Evolutionary conservation across 2,888 invertebrate genomes (phyloP), one percentile per base, ranked within the genome.

Genomic region (Apantesis nais): DNA sequence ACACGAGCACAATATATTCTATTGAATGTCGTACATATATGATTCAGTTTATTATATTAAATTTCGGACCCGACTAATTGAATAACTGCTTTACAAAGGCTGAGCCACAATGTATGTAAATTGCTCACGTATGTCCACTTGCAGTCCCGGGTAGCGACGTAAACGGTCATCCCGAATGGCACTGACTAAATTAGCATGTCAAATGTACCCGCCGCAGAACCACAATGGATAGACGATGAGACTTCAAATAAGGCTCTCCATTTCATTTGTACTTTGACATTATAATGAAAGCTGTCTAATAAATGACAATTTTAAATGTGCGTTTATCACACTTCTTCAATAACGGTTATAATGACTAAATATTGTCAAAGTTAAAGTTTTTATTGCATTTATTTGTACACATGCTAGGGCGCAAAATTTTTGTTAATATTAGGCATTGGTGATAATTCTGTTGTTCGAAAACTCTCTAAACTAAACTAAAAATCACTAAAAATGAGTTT

Each of bases 161-260:
- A 67, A 77, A 77, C 73, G 67, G 72, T 62, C 74, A 73, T 68
- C 77, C 68, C 71, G 74, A 69, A 67, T 62, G 62, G 67, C 62
- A 71, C 19, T 65, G 66, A 62, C 62, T 48, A 61, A 69, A 84
- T 83, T 84, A 79, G 78, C 83, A 84, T 84, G 79, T 84, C 83
- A 84, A 84, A 84, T 84, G 77, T 64, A 69, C 66, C 70, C 65
- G 14, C 31, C 64, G 73, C 64, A 72, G 70, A 72, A 65, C 65
- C 72, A 70, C 78, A 70, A 77, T 83, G 83, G 79, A 83, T 82
- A 77, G 70, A 64, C 70, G 76, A 80, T 78, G 76, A 78, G 77
- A 74, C 72, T 66, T 62, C 65, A 74, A 70, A 74, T 74, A 67
- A 63, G 64, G 70, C 66, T 66, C 55, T 75, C 66, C 74, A 71